These are phyloP conservation scores for Hydrophis major DNA, from an alignment of 2,797 vertebrate species.

Conservation along the genomic window DNA sequence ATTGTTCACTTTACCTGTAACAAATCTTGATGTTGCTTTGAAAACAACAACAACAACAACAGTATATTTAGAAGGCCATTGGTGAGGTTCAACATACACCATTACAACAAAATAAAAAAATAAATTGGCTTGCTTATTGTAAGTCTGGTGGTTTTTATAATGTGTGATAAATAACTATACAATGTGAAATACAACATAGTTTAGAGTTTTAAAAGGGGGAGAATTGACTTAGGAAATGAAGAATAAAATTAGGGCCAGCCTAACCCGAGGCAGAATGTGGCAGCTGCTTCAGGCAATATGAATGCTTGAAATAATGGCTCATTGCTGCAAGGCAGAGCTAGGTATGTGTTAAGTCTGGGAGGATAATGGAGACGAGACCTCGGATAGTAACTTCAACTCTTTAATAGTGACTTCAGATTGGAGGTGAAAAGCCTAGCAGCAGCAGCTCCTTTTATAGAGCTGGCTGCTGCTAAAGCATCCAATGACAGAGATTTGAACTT, in stretches of 20 bases:
- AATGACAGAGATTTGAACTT: no score
- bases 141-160: not conserved
- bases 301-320: not conserved
- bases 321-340: not conserved
- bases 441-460: no score
- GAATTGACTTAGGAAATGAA: not conserved
- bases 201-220: not conserved
- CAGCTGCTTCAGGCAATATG: not conserved
- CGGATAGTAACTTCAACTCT: no score
- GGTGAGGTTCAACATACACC: slow-evolving; percentile 11
- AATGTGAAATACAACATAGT: not conserved
- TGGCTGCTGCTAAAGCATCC: no score
- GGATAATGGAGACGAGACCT: no score
- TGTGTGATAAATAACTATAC: not conserved
- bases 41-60: not conserved
- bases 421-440: no score
- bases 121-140: not conserved
- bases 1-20: slow-evolving; percentile 14
- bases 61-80: not conserved
- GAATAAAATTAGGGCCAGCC: not conserved
- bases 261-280: not conserved
- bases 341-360: no score
- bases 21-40: slow-evolving; percentile 16
- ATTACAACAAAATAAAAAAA: not conserved
- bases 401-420: no score